Evolutionary conservation across 2,888 invertebrate genomes (phyloP).

Genomic region (Lordiphosa andalusiaca): DNA sequence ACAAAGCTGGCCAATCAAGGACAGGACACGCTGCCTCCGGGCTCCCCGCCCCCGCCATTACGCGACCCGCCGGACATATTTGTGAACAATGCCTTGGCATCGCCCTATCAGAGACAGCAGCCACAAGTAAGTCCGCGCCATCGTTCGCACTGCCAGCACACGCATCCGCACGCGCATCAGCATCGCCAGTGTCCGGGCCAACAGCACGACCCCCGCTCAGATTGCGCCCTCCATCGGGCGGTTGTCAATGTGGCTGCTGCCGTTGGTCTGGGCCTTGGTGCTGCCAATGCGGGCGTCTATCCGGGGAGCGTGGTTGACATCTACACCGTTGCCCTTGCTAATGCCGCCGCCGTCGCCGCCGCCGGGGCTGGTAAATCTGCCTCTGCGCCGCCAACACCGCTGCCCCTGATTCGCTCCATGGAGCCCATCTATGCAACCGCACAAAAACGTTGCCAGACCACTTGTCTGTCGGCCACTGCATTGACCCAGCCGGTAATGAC

Average conservation of each 20-base stretch:
- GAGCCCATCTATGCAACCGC: slow-evolving; percentile 79
- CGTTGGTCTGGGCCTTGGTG: slow-evolving; percentile 45
- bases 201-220: slow-evolving; percentile 33
- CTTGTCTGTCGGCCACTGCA: slow-evolving; percentile 70
- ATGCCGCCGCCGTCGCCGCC: slow-evolving; percentile 13
- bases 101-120: slow-evolving; percentile 70
- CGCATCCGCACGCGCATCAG: slow-evolving; percentile 36
- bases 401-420: slow-evolving; percentile 44
- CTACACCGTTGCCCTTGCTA: slow-evolving; percentile 60
- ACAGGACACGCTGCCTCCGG: slow-evolving; percentile 50
- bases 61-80: slow-evolving; percentile 78
- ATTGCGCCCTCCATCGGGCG: slow-evolving; percentile 53
- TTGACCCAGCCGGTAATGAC: slow-evolving; percentile 73
- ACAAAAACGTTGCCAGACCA: slow-evolving; percentile 75
- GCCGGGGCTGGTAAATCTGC: slow-evolving; percentile 40
- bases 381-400: slow-evolving; percentile 38
- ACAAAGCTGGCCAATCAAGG: slow-evolving; percentile 73
- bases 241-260: slow-evolving; percentile 66
- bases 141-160: slow-evolving; percentile 56
- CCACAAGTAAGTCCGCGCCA: slow-evolving; percentile 74
- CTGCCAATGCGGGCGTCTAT: slow-evolving; percentile 26
- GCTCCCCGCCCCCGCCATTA: slow-evolving; percentile 52
- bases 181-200: slow-evolving; percentile 26
- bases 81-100: slow-evolving; percentile 77
- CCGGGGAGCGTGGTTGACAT: slow-evolving; percentile 59